Percentiles rank a stretch among this genome's conserved stretches.
Evolutionary conservation across 2,888 invertebrate species (phyloP).

Genomic region (Rotaria macrura): DNA sequence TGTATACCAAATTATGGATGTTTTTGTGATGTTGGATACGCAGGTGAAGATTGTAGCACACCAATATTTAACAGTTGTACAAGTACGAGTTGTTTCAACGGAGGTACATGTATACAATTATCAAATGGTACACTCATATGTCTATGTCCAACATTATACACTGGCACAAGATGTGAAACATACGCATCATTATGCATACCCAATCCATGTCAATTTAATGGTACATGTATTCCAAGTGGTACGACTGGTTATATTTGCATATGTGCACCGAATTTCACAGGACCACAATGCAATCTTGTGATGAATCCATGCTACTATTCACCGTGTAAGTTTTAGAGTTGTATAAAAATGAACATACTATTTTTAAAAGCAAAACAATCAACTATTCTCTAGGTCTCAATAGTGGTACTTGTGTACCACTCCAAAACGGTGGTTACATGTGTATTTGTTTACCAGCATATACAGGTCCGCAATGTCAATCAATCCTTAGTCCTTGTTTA

Average conservation of each 20-base stretch:
- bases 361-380: too few relatives aligned
- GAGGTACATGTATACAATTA: slow-evolving; percentile 21
- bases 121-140: slow-evolving; percentile 21
- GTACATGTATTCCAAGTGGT: slow-evolving; percentile 23
- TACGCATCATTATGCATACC: not conserved
- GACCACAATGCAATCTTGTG: slow-evolving; percentile 23
- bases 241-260: slow-evolving; percentile 22
- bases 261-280: slow-evolving; percentile 29
- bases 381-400: not conserved
- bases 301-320: not conserved
- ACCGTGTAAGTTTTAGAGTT: not conserved
- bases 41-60: slow-evolving; percentile 16
- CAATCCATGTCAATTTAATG: slow-evolving; percentile 28
- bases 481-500: slow-evolving; percentile 25
- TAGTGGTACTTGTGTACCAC: not conserved
- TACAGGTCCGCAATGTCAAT: slow-evolving; percentile 59
- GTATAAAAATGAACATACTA: too few relatives aligned
- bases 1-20: slow-evolving; percentile 27
- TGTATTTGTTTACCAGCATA: slow-evolving; percentile 52
- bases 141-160: slow-evolving; percentile 25
- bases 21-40: slow-evolving; percentile 14
- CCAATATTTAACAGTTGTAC: slow-evolving; percentile 1
- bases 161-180: slow-evolving; percentile 17
- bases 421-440: slow-evolving; percentile 22
- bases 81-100: slow-evolving; percentile 24